phyloP scores from a whole-genome alignment of 2,888 invertebrate species.

The Bombyx huttoni region DNA sequence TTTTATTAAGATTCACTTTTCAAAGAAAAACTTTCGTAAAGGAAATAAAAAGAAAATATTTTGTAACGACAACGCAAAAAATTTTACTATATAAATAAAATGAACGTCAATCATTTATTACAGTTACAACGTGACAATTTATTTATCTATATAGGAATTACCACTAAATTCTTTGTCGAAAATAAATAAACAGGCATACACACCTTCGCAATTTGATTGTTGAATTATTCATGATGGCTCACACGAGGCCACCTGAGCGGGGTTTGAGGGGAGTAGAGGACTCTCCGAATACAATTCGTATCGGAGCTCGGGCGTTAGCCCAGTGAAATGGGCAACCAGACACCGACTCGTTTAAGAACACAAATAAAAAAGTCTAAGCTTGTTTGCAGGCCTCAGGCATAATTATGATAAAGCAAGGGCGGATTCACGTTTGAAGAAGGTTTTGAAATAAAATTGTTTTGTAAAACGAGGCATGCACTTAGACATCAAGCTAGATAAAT shows the following conservation, averaged over 20 bases:
- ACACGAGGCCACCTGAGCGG: slow-evolving; percentile 42
- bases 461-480: not conserved
- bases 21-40: slow-evolving; percentile 3
- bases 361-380: slow-evolving; percentile 32
- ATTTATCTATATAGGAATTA: slow-evolving; percentile 42
- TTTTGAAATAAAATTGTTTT: slow-evolving; percentile 2
- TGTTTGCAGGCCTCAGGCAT: slow-evolving; percentile 28
- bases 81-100: too few relatives aligned
- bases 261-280: slow-evolving; percentile 28
- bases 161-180: slow-evolving; percentile 45
- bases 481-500: not conserved
- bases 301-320: slow-evolving; percentile 26
- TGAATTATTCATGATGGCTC: slow-evolving; percentile 68
- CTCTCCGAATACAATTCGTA: slow-evolving; percentile 41
- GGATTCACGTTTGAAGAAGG: slow-evolving; percentile 7
- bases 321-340: slow-evolving; percentile 54
- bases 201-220: slow-evolving; percentile 65
- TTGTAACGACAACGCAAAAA: too few relatives aligned
- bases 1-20: slow-evolving; percentile 6
- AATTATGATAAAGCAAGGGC: slow-evolving; percentile 24
- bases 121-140: not conserved
- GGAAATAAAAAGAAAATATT: slow-evolving; percentile 3
- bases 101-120: not conserved
- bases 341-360: slow-evolving; percentile 36
- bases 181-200: slow-evolving; percentile 62